phyloP scores from a whole-genome alignment of 2,797 vertebrate genomes.

The Graptemys geographica region DNA sequence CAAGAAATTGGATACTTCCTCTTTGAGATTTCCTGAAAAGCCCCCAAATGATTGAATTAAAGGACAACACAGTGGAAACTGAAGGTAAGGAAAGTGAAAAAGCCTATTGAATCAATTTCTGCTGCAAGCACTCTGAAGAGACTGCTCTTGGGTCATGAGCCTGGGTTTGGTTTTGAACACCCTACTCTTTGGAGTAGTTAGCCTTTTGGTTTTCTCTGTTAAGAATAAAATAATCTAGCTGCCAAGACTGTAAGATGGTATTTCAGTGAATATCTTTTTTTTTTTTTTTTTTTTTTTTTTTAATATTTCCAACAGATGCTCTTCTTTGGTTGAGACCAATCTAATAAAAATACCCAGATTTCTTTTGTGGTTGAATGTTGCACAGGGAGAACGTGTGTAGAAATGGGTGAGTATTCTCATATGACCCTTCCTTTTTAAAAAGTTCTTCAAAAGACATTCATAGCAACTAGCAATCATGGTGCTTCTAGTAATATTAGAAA shows the following conservation, averaged over 20 bases:
- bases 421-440: background rate
- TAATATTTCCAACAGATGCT: constrained; percentile 61
- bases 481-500: background rate
- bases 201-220: constrained; percentile 59
- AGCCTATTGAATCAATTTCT: constrained; percentile 67
- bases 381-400: background rate
- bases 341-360: background rate
- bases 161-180: constrained; percentile 62
- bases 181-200: constrained; percentile 52
- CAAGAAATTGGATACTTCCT: constrained; percentile 19
- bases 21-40: constrained; percentile 49
- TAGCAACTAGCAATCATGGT: background rate
- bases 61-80: constrained; percentile 48
- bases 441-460: background rate
- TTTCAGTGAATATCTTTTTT: constrained; percentile 62
- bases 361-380: constrained; percentile 17
- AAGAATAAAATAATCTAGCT: constrained; percentile 39
- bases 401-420: background rate
- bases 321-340: constrained; percentile 19
- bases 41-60: constrained; percentile 50
- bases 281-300: constrained; percentile 7
- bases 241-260: constrained; percentile 51
- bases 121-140: constrained; percentile 51
- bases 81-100: constrained; percentile 58
- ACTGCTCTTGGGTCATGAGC: constrained; percentile 49